Evolutionary conservation across 2,888 invertebrate genomes (phyloP), one percentile per base, ranked within the genome.

Genomic region (Tenthredo amoena): DNA sequence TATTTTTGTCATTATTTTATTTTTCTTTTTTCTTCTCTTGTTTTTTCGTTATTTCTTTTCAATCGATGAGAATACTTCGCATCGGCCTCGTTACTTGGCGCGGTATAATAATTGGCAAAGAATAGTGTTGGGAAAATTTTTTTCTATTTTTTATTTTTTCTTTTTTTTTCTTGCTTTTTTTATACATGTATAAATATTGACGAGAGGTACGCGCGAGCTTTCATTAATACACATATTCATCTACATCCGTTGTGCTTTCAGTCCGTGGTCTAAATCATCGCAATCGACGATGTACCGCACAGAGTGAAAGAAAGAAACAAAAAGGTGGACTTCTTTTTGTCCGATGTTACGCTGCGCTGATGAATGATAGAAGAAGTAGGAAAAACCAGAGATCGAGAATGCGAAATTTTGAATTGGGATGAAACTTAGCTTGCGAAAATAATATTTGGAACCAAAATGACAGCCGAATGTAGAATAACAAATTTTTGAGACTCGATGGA

Each of bases 171-270:
- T n/a, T n/a, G n/a, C n/a, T 26, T 26, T 26, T 26, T 26, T 26
- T 26, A 1, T 26, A 31, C 18, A 34, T 15, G 34, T 18, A 47
- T 47, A 68, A 34, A 68, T 68, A 68, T 68, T 34, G 34, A 68
- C 68, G 34, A 34, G 68, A 68, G 31, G 34, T 12, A 18, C 31
- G 68, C 12, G 68, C 12, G 26, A 26, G 26, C 68, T 34, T 68
- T 68, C 68, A 34, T 68, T 68, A 68, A 34, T 68, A 68, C 68
- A 68, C 68, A 26, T 68, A 62, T 62, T 68, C 26, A 26, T 26
- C 68, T 18, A 34, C 68, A 34, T 68, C 31, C 34, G 68, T 31
- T 68, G 68, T 68, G 68, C 68, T 68, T 68, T 68, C 68, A 68
- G 15, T 1, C 68, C 34, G 3, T 12, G 6, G 31, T 68, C 5